Conservation (phyloP, 1,140 invertebrate genomes). For the Drosophila nigromelanica region DNA sequence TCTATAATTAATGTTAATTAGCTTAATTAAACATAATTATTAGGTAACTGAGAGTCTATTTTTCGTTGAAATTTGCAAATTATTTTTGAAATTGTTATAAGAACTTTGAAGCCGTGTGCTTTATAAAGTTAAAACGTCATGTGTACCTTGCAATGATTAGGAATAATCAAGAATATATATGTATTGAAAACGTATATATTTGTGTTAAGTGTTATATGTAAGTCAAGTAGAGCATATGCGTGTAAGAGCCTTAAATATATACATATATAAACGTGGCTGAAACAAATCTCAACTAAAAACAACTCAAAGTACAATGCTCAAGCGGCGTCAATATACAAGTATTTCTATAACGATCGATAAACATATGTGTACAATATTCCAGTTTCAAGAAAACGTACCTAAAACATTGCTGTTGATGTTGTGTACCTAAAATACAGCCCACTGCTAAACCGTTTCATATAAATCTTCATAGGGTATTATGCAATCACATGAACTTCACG, state of each 20-base stretch:
- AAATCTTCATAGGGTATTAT: not conserved
- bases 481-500: not conserved
- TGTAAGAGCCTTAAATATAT: constrained; percentile 20
- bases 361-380: constrained; percentile 18
- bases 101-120: constrained; percentile 51
- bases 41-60: constrained; percentile 40
- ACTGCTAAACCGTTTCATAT: constrained; percentile 28
- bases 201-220: constrained; percentile 27
- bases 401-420: constrained; percentile 22
- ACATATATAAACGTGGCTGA: constrained; percentile 24
- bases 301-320: constrained; percentile 70
- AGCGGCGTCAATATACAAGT: constrained; percentile 46
- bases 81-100: constrained; percentile 70
- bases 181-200: constrained; percentile 8
- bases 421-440: constrained; percentile 26
- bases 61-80: constrained; percentile 49
- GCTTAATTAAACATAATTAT: constrained; percentile 8
- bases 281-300: constrained; percentile 41
- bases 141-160: constrained; percentile 66
- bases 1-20: constrained; percentile 22
- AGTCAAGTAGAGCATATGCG: constrained; percentile 1
- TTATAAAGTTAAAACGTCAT: constrained; percentile 60
- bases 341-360: constrained; percentile 16
- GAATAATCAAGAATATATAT: constrained; percentile 13
- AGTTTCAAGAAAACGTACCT: constrained; percentile 62